Conservation (phyloP, 2,797 vertebrate species). For the Capromys pilorides region DNA sequence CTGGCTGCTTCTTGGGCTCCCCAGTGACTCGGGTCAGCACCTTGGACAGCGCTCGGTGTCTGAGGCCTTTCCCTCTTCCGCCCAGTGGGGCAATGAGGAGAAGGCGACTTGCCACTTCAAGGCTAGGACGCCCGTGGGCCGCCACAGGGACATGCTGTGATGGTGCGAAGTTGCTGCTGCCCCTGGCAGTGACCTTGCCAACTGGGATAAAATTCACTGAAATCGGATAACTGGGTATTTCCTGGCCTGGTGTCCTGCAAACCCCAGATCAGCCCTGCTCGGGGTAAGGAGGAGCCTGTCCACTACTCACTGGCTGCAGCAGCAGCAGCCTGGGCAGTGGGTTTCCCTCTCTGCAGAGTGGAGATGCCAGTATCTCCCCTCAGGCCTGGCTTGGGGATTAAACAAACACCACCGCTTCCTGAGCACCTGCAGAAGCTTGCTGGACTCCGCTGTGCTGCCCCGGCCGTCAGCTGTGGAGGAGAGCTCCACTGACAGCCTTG, state of each 20-base stretch:
- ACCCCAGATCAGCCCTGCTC: not conserved
- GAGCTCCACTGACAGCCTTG: not conserved
- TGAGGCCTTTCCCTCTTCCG: too few species aligned
- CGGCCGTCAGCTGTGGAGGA: not conserved
- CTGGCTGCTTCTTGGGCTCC: too few species aligned
- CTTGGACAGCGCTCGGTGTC: too few species aligned
- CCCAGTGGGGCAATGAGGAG: too few species aligned
- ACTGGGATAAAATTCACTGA: not conserved
- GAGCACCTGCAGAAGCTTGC: not conserved
- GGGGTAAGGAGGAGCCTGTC: not conserved
- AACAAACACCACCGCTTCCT: not conserved
- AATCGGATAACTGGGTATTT: not conserved
- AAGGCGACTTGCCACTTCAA: too few species aligned
- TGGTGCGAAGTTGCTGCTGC: too few species aligned
- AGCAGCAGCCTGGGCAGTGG: fast-evolving
- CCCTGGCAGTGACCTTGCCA: too few species aligned
- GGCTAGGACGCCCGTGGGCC: too few species aligned
- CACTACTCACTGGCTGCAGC: not conserved
- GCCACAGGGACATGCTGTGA: too few species aligned
- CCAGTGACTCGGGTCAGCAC: too few species aligned
- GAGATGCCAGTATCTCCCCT: not conserved
- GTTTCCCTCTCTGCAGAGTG: not conserved
- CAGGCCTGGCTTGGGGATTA: not conserved
- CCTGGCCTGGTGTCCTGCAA: not conserved
- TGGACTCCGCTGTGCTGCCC: not conserved